phyloP scores from a whole-genome alignment of 1,140 invertebrate species.

The Bombus vancouverensis region DNA sequence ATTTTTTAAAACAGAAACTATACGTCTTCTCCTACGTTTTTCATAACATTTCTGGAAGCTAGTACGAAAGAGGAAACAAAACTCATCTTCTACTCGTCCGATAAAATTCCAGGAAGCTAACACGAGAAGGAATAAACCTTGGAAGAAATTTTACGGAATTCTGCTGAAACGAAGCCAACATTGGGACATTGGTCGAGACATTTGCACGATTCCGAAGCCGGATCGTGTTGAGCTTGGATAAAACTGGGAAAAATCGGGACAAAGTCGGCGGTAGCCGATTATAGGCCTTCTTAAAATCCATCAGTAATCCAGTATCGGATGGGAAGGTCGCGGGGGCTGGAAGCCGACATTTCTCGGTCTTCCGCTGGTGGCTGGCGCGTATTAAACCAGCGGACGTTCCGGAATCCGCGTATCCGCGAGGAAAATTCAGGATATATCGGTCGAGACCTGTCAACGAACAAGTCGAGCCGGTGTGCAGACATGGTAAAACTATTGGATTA shows the following conservation, averaged over 20 bases:
- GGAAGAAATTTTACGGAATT: background rate
- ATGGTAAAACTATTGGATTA: conserved; percentile 79
- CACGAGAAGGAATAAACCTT: no score
- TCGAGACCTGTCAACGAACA: background rate
- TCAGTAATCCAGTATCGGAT: background rate
- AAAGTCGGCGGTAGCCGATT: conserved; percentile 5
- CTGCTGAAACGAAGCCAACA: background rate
- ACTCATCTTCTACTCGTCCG: background rate
- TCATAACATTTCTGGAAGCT: no score
- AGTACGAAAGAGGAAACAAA: background rate
- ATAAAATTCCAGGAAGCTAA: background rate
- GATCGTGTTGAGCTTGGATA: background rate
- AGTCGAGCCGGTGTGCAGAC: conserved; percentile 34
- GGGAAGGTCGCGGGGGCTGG: conserved; percentile 35
- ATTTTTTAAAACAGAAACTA: no score
- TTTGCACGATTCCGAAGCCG: conserved; percentile 36
- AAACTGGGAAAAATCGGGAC: conserved; percentile 1
- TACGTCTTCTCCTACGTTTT: no score
- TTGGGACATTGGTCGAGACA: background rate
- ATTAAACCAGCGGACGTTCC: conserved; percentile 57
- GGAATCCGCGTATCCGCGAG: conserved; percentile 44
- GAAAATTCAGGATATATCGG: conserved; percentile 47
- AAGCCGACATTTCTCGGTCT: conserved; percentile 76
- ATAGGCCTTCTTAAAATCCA: conserved; percentile 25
- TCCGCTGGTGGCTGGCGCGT: conserved; percentile 47